phyloP scores from a whole-genome alignment of 2,888 invertebrate species.

The Yponomeuta malinellus region DNA sequence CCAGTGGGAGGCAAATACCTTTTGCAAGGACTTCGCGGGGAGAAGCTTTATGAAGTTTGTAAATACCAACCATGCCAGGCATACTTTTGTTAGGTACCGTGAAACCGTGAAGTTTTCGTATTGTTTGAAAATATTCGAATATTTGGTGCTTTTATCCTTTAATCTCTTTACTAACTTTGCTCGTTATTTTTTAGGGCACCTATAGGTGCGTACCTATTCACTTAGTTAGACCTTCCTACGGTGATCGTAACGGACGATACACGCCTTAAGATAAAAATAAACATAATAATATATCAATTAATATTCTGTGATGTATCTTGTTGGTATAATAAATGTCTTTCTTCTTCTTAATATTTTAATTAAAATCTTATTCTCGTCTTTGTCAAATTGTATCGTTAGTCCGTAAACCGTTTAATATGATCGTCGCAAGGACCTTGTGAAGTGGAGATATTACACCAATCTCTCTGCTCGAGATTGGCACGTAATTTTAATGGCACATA shows the following conservation, averaged over 20 bases:
- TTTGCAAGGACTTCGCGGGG: neutral
- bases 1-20: neutral
- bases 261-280: too few species aligned
- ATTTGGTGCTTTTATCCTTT: conserved; percentile 3
- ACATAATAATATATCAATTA: too few species aligned
- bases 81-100: conserved; percentile 7
- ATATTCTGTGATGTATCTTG: too few species aligned
- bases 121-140: conserved; percentile 10
- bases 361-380: too few species aligned
- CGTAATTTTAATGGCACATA: conserved; percentile 7
- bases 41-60: conserved; percentile 7
- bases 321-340: too few species aligned
- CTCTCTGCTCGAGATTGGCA: neutral
- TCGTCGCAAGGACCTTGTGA: neutral
- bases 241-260: neutral
- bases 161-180: conserved; percentile 13
- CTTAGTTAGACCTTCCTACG: neutral
- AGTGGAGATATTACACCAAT: neutral
- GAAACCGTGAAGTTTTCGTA: conserved; percentile 4
- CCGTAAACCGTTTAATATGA: neutral
- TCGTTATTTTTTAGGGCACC: conserved; percentile 5
- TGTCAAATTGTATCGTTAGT: too few species aligned
- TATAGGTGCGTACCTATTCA: neutral
- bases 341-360: too few species aligned
- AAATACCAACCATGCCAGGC: conserved; percentile 6